Evolutionary conservation across 2,888 invertebrate species (phyloP).

Genomic region (Drosophila yooni): DNA sequence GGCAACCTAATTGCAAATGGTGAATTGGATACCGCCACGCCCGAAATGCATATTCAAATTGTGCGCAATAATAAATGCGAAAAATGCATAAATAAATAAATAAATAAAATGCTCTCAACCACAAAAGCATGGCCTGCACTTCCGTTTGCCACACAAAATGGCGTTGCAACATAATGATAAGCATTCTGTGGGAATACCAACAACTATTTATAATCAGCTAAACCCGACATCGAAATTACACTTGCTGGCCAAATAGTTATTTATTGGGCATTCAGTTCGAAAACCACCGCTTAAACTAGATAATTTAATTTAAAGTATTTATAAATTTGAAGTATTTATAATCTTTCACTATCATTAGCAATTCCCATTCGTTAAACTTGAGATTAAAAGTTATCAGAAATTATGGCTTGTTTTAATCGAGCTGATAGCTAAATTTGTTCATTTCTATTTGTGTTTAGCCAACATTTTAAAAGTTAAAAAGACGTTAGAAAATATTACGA

Average conservation of each 20-base stretch:
- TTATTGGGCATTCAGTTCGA: neutral
- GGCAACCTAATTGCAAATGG: conserved; percentile 55
- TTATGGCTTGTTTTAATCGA: neutral
- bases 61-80: conserved; percentile 61
- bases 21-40: conserved; percentile 41
- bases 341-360: neutral
- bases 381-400: neutral
- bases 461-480: neutral
- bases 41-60: conserved; percentile 49
- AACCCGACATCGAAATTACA: conserved; percentile 12
- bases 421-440: neutral
- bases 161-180: conserved; percentile 34
- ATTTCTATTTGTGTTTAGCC: neutral
- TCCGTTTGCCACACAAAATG: conserved; percentile 63
- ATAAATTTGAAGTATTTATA: neutral
- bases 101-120: conserved; percentile 56
- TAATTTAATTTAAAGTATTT: neutral
- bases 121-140: conserved; percentile 64
- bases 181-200: conserved; percentile 9
- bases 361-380: neutral
- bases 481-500: neutral
- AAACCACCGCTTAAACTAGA: neutral
- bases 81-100: conserved; percentile 64
- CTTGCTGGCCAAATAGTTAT: conserved; percentile 4
- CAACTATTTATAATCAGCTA: conserved; percentile 2